Percentiles rank a stretch among this genome's conserved stretches.
These are phyloP conservation scores for Zoanthus gigantus DNA, from an alignment of 92 coral and sea anemone genomes.

Conservation along the genomic window DNA sequence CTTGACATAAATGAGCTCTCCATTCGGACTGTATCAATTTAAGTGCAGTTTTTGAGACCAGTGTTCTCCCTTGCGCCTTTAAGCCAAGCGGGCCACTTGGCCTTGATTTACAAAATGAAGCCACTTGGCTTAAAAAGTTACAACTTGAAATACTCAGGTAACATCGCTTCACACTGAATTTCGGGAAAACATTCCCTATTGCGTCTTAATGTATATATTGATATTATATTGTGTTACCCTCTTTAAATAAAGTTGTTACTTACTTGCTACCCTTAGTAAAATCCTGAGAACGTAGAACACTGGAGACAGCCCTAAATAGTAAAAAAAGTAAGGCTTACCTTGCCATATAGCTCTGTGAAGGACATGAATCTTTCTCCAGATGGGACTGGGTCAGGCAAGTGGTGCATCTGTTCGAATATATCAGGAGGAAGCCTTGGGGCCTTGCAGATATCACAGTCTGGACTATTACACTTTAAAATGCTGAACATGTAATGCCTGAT, in stretches of 20 bases:
- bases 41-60: constrained; percentile 17
- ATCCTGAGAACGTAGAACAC: neutral
- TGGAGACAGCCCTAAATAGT: neutral
- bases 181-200: too few species aligned
- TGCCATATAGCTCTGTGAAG: constrained; percentile 49
- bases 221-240: too few species aligned
- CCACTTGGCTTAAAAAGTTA: neutral
- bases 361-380: constrained; percentile 34
- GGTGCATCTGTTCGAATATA: constrained; percentile 33
- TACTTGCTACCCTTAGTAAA: neutral
- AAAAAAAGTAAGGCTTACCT: neutral
- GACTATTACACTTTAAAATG: constrained; percentile 17
- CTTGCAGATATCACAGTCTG: constrained; percentile 12
- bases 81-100: neutral
- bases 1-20: neutral
- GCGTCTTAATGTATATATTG: too few species aligned
- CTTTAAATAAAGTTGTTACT: too few species aligned
- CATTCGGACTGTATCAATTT: constrained; percentile 12
- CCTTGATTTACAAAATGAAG: neutral
- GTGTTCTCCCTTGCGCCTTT: neutral
- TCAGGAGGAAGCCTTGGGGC: constrained; percentile 22
- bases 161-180: too few species aligned
- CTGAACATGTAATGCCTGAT: constrained; percentile 23
- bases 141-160: too few species aligned
- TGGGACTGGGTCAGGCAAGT: constrained; percentile 61